These are phyloP conservation scores for Ceratina japonica DNA, from an alignment of 1,140 invertebrate species.

Conservation along the genomic window DNA sequence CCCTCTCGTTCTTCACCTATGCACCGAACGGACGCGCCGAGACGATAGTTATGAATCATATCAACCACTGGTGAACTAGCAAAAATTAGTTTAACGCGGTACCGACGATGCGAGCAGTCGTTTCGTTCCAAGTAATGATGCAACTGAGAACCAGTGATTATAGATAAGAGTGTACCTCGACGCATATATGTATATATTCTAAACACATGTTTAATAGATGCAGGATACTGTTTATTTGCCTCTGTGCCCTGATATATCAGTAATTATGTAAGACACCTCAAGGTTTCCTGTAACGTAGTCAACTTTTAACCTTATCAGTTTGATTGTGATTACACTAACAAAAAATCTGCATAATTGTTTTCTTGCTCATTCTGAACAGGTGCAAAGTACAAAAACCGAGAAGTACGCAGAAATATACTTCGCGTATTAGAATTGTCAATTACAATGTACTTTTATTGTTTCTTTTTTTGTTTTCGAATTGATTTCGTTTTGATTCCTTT, in stretches of 20 bases:
- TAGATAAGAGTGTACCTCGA: constrained; percentile 68
- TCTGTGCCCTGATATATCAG: constrained; percentile 62
- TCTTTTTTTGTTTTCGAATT: too few relatives aligned
- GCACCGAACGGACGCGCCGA: background rate
- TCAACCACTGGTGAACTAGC: constrained; percentile 4
- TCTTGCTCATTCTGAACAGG: constrained; percentile 5
- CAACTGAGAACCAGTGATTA: constrained; percentile 72
- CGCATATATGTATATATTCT: constrained; percentile 47
- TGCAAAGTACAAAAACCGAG: constrained; percentile 19
- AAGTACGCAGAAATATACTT: background rate
- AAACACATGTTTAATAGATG: constrained; percentile 30
- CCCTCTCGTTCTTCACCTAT: background rate
- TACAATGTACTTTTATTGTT: background rate
- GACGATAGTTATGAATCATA: constrained; percentile 9
- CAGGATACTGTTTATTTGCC: constrained; percentile 52
- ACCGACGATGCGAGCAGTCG: constrained; percentile 66
- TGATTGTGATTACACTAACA: constrained; percentile 11
- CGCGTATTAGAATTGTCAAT: background rate
- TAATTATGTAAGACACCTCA: constrained; percentile 63
- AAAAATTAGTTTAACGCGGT: constrained; percentile 63
- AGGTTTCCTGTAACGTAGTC: constrained; percentile 60
- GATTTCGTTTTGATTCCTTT: too few relatives aligned
- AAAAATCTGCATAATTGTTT: constrained; percentile 27
- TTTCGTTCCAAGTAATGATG: constrained; percentile 73
- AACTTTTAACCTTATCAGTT: constrained; percentile 61